Percentiles rank a stretch among this genome's conserved stretches.
These are phyloP conservation scores for Leptopilina clavipes DNA, from an alignment of 1,140 invertebrate species.

Conservation along the genomic window DNA sequence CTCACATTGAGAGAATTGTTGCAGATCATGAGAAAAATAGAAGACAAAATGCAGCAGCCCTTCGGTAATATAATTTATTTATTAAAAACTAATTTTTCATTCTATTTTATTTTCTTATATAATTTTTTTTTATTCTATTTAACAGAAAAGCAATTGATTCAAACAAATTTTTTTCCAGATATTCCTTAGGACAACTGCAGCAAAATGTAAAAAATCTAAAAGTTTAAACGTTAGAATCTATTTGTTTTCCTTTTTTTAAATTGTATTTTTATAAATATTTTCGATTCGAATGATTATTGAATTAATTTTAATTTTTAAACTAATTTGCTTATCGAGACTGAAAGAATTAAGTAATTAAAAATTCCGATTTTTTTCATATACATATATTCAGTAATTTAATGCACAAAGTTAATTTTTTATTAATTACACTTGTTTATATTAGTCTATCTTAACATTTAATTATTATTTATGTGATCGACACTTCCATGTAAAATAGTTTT, in stretches of 20 bases:
- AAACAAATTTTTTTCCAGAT: constrained; percentile 51
- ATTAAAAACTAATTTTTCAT: no score
- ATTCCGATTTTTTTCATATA: not conserved
- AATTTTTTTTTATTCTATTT: not conserved
- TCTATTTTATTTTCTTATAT: not conserved
- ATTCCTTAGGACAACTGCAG: constrained; percentile 54
- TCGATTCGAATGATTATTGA: no score
- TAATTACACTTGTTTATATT: constrained; percentile 37
- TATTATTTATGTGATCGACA: not conserved
- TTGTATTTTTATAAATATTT: no score
- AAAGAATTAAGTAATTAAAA: not conserved
- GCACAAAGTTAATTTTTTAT: not conserved
- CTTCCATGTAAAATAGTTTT: not conserved
- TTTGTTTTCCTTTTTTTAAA: no score
- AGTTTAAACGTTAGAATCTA: constrained; percentile 35
- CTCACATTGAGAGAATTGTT: constrained; percentile 58
- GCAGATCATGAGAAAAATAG: constrained; percentile 56
- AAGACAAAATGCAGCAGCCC: constrained; percentile 56
- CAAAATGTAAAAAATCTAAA: constrained; percentile 45
- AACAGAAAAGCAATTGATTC: no score
- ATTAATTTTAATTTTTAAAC: no score
- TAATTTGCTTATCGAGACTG: no score
- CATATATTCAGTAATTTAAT: constrained; percentile 25
- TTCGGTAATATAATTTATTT: constrained; percentile 59
- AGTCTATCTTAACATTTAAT: constrained; percentile 27